Base-by-base conservation (phyloP, 1,140 invertebrate species). In the Pomacea maculata region DNA sequence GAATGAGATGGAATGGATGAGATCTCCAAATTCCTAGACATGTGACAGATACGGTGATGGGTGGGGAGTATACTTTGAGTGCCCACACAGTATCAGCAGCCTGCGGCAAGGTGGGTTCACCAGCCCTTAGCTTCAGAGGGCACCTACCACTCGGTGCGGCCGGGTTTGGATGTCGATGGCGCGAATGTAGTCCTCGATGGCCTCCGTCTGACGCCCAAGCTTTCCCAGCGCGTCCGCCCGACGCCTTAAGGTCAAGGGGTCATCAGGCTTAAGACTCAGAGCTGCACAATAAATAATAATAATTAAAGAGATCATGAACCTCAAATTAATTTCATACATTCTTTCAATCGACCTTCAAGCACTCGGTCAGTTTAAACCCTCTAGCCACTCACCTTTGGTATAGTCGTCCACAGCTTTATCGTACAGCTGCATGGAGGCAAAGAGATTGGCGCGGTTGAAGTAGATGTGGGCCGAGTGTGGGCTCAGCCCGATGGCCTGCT, bases 401-500 rank as follows among this genome's bases (percentile, higher is more conserved):
- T 90, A 91, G 79, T 91, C 91, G 78, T 87, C 85, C 71, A 91
- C 88, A 34, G 91, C 91, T 55, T 86, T 85, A 11, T 89, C 86
- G 80, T 84, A 89, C 81, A 88, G 85, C 63, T 88, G 82, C 81
- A 90, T 83, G 29, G 89, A 89, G n/a, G 87, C 82, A 79, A 90
- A 89, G 29, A 92, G 82, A 64, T 91, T 90, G 25, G 88, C 91
- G 75, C 91, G 80, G 85, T 92, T 91, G 78, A 91, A 88, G 82
- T 89, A 91, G 77, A 91, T 88, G 82, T 92, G 91, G 11, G 91
- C 88, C 6, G 89, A 91, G 80, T 88, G 83, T 17, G 91, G 91
- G 76, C 88, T 88, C 55, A 91, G 82, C 64, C 86, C 87, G 61
- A 89, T 86, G 29, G 91, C 90, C n/a, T 75, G 64, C 12, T 85